Evolutionary conservation across 2,888 invertebrate species (phyloP), one percentile per base, ranked within the genome.

Genomic region (Hirudinaria manillensis): DNA sequence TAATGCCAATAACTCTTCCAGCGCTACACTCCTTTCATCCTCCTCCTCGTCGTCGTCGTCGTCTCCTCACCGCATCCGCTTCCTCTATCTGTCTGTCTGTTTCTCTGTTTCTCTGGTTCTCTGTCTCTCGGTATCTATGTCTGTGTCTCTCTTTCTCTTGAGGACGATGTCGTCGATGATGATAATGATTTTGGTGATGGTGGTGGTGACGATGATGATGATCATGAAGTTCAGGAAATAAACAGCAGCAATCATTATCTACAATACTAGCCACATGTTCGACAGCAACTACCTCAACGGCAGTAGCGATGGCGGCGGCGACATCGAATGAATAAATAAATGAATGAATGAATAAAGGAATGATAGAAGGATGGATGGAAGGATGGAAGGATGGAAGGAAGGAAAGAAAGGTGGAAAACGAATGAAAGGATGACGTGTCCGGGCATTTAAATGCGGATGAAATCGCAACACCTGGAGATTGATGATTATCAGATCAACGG

Each of bases 161-260:
- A 65, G 13, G 29, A 29, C 24, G 66, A 29, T 65, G 66, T 16
- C 24, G 66, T 13, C 27, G 66, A 65, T 65, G 66, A 24, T 65
- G 66, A 29, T 65, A 27, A 65, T 65, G 66, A 29, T 65, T 13
- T 13, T 65, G 66, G 27, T 65, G 66, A 65, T 65, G 66, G 29
- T 65, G 66, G 24, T 65, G 66, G 27, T 65, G 66, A 65, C 24
- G 66, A 65, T 65, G 66, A 65, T 65, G 66, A 27, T 65, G 66
- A 65, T 53, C 13, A 21, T 53, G 53, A 53, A 16, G 53, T 16
- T 61, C 21, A 61, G 13, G 19, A 61, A 21, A 29, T 21, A 2
- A 29, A n/a, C n/a, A n/a, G n/a, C n/a, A n/a, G n/a, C n/a, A 3
- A 38, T 70, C 51, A 38, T 70, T 51, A 24, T 70, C 70, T 2